Evolutionary conservation across 2,797 vertebrate species (phyloP).

Genomic region (Crenichthys baileyi): DNA sequence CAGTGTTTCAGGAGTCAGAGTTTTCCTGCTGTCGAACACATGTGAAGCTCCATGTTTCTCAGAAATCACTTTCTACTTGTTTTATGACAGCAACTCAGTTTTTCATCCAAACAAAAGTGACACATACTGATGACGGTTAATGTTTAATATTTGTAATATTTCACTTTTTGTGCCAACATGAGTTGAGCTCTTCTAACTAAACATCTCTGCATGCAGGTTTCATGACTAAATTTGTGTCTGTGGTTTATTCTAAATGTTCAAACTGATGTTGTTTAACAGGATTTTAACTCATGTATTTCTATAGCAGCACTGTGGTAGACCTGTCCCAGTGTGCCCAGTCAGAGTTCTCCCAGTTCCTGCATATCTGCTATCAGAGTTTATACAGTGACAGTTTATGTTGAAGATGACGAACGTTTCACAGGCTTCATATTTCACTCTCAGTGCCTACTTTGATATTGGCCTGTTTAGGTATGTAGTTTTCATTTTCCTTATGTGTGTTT

Average conservation of each 20-base stretch:
- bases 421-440: constrained; percentile 25
- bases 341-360: background rate
- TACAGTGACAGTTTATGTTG: background rate
- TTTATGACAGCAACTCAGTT: background rate
- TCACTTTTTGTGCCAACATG: background rate
- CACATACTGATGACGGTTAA: no score
- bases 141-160: background rate
- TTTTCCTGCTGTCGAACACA: background rate
- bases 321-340: background rate
- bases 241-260: background rate
- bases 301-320: background rate
- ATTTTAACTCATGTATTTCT: background rate
- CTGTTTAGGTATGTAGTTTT: constrained; percentile 19
- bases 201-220: background rate
- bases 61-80: background rate
- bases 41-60: background rate
- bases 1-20: background rate
- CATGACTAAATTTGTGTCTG: background rate
- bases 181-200: background rate
- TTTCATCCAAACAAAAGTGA: no score
- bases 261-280: background rate
- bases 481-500: constrained; percentile 7
- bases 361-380: background rate
- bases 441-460: constrained; percentile 28
- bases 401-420: constrained; percentile 20